Base-by-base conservation (phyloP, 2,797 vertebrate genomes). In the Pogonophryne albipinna region DNA sequence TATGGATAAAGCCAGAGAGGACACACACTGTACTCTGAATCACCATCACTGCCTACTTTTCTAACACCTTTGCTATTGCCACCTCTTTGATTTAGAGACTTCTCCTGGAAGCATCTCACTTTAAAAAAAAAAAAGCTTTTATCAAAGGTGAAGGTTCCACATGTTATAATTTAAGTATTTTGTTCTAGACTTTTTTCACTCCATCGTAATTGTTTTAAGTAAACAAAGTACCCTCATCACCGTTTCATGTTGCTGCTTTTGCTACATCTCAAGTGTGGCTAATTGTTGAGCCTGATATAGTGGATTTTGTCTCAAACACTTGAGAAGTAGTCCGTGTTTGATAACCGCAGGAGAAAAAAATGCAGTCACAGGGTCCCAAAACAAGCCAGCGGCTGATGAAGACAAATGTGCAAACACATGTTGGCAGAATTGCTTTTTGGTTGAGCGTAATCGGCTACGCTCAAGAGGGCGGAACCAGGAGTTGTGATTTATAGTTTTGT, bases 361-460 rank as follows among this genome's bases (percentile, higher is more conserved):
- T 91, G 87, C 90, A 84, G 90, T 88, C 79, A 51, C 87, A 27
- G 41, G 52, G 79, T 88, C 87, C 92, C 91, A 91, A 94, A 95
- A 93, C 93, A 94, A 93, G 91, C 92, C 93, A 87, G 82, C 44
- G 80, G 86, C 88, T 96, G 94, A 96, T 96, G 94, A 96, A 96
- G 95, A 96, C 94, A 94, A 95, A 96, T 95, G 95, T 94, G 92
- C 87, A 93, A 95, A 95, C 93, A 87, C 91, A 91, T 92, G 92
- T 94, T 94, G 93, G 94, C 94, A 95, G 95, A 95, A 96, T 95
- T 96, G 95, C 94, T 95, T 95, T 95, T 94, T 94, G 92, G 85
- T 92, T 87, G 93, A 94, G 90, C 86, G 91, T 95, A 93, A 94
- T 94, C 91, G 89, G 91, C 91, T 90, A 89, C 90, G 89, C 93